phyloP scores from a whole-genome alignment of 2,113 vertebrate genomes.

The Toxotes jaculatrix region DNA sequence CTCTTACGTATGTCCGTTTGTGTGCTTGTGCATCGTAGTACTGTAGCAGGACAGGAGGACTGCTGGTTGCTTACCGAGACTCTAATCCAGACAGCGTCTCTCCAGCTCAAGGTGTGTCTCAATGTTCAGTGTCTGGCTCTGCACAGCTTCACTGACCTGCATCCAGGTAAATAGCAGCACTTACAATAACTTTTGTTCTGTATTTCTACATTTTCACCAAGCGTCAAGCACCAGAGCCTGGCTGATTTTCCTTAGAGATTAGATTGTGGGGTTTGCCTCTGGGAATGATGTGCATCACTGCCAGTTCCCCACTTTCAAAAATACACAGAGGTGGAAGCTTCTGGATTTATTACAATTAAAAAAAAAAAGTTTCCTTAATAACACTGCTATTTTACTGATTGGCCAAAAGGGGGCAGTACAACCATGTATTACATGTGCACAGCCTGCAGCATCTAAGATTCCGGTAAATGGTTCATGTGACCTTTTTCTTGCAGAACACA shows the following conservation, averaged over 20 bases:
- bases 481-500: not conserved
- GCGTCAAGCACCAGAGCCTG: not conserved
- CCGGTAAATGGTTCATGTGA: not conserved
- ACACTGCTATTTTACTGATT: not conserved
- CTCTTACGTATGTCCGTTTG: slow-evolving; percentile 15
- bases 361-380: not conserved
- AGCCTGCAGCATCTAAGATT: not conserved
- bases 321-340: not conserved
- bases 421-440: not conserved
- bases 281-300: not conserved
- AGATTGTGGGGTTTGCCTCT: not conserved
- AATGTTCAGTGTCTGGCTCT: slow-evolving; percentile 93
- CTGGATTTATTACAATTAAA: not conserved
- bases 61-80: slow-evolving; percentile 95
- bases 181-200: not conserved
- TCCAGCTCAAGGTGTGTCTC: slow-evolving; percentile 94
- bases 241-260: not conserved
- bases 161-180: slow-evolving; percentile 86
- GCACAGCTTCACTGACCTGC: slow-evolving; percentile 96
- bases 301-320: not conserved
- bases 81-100: slow-evolving; percentile 89
- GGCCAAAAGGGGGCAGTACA: slow-evolving; percentile 10
- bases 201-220: not conserved
- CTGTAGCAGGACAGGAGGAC: slow-evolving; percentile 91
- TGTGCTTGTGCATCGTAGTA: slow-evolving; percentile 79